A percentile compares a stretch with the other conserved stretches of the same genome.
Evolutionary conservation across 2,888 invertebrate species (phyloP).

Genomic region (Heliothis peltigera): DNA sequence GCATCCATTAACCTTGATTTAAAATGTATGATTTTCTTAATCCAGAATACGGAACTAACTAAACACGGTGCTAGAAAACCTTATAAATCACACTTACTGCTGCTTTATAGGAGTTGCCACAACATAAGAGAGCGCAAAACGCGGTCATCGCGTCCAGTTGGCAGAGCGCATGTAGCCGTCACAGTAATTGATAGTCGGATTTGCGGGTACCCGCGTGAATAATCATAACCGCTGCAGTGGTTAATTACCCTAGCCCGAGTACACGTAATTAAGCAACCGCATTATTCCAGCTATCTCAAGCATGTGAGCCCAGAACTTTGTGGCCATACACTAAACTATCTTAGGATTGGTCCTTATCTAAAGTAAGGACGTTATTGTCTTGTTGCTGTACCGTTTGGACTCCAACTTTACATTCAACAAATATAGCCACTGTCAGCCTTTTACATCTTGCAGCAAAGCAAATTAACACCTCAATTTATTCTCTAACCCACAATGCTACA

Average conservation of each 20-base stretch:
- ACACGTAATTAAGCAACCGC: constrained; percentile 73
- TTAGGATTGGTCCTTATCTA: constrained; percentile 43
- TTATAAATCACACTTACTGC: constrained; percentile 35
- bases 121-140: constrained; percentile 50
- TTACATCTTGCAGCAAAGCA: constrained; percentile 22
- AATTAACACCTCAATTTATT: constrained; percentile 49
- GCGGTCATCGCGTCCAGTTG: constrained; percentile 53
- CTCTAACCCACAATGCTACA: constrained; percentile 14
- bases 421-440: constrained; percentile 31
- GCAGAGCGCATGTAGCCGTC: constrained; percentile 76
- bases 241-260: constrained; percentile 78
- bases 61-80: constrained; percentile 12
- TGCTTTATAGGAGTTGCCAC: constrained; percentile 23
- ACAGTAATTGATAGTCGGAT: constrained; percentile 80
- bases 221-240: constrained; percentile 79
- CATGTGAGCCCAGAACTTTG: constrained; percentile 27
- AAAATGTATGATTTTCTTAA: constrained; percentile 4
- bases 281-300: constrained; percentile 66
- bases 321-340: constrained; percentile 18
- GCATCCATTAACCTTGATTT: background rate
- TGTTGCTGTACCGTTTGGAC: background rate
- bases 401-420: constrained; percentile 20
- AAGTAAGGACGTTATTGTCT: constrained; percentile 28
- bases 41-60: background rate
- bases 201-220: constrained; percentile 81